A percentile compares a stretch with the other conserved stretches of the same genome.
These are phyloP conservation scores for Glaucopsyche alexis DNA, from an alignment of 2,888 invertebrate species.

Conservation along the genomic window DNA sequence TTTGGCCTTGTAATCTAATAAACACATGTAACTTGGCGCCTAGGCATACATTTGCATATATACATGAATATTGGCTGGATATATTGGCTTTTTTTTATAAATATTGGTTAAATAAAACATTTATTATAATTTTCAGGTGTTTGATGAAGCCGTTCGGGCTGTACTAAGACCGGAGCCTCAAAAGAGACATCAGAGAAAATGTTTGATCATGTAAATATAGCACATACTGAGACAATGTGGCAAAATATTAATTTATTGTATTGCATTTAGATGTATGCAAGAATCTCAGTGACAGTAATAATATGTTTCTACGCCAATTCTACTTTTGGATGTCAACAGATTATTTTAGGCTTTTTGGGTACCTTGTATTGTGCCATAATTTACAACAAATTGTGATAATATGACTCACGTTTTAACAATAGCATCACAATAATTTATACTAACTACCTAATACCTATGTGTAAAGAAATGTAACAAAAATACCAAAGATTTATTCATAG, in stretches of 20 bases:
- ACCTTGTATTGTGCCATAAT: slow-evolving; percentile 52
- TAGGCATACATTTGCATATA: too few relatives aligned
- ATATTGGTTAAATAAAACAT: too few relatives aligned
- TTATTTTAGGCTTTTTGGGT: slow-evolving; percentile 11
- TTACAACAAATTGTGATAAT: slow-evolving; percentile 37
- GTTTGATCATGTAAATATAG: slow-evolving; percentile 85
- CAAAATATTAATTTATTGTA: slow-evolving; percentile 34
- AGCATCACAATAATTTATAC: slow-evolving; percentile 55
- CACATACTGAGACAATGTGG: slow-evolving; percentile 41
- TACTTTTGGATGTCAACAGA: slow-evolving; percentile 25
- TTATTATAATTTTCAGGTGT: slow-evolving; percentile 84
- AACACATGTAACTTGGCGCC: too few relatives aligned
- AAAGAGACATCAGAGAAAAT: slow-evolving; percentile 96
- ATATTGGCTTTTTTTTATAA: too few relatives aligned
- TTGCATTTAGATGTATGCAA: slow-evolving; percentile 45
- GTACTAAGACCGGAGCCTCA: slow-evolving; percentile 98
- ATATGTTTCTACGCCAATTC: slow-evolving; percentile 71
- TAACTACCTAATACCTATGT: slow-evolving; percentile 27
- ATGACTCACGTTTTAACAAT: slow-evolving; percentile 41
- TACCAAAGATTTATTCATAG: slow-evolving; percentile 76
- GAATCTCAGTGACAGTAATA: slow-evolving; percentile 74
- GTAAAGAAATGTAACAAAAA: slow-evolving; percentile 42
- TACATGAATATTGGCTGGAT: too few relatives aligned
- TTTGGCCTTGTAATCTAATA: too few relatives aligned
- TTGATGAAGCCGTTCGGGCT: slow-evolving; percentile 98